Evolutionary conservation across 2,797 vertebrate genomes (phyloP), one percentile per base, ranked within the genome.

Genomic region (Tenualosa thibaudeaui): DNA sequence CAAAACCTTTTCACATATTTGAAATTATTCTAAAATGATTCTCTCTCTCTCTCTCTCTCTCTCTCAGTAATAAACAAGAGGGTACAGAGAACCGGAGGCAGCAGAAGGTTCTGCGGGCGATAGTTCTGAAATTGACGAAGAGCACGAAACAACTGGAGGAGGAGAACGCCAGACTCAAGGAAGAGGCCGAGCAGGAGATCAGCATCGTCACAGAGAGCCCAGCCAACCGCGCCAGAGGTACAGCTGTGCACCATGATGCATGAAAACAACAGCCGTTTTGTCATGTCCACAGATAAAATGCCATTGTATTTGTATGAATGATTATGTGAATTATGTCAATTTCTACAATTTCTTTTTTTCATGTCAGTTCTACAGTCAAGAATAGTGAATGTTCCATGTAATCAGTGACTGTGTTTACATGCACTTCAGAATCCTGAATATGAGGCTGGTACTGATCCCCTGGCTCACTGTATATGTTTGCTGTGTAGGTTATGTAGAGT

Each of bases 71-170:
- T 60, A 90, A 90, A 3, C 82, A 89, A 0, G 97, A 98, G 91
- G 95, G 92, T 84, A 96, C 94, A 90, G 91, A 92, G 22, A 94
- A 95, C 50, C 93, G 94, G 24, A 94, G 93, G 60, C 94, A 94
- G 86, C 96, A 97, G 40, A 97, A 95, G 87, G 92, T 93, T 9
- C 90, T 97, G 82, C 96, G 93, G 88, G 93, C 95, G 10, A 93
- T 95, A 0, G 91, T 98, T 81, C 91, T 96, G 83, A 96, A 93
- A 86, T 86, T 98, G 87, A 96, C 97, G 9, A 96, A 95, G 87
- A 95, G 93, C 3, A 86, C 97, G 86, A 96, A 96, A 89, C 96
- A 96, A 49, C 88, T 98, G 81, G 96, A 97, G 0, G 92, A 95
- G 83, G 97, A 98, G 90, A 98, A 98, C 84, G 84, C 51, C 5